phyloP scores from a whole-genome alignment of 2,113 vertebrate species.

The Actinemys pallida region DNA sequence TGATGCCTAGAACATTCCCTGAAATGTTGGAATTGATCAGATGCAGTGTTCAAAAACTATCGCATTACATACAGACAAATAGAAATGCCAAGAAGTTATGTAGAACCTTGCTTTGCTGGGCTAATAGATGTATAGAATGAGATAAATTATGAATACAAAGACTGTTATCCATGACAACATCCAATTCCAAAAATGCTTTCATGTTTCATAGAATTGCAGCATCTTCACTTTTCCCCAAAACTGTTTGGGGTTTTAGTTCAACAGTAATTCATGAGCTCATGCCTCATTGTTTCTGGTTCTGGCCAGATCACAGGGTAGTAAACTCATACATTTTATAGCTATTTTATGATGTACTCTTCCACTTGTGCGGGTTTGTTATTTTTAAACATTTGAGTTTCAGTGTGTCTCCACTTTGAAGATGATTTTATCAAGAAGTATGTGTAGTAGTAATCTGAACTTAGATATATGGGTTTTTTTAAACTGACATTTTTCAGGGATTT shows the following conservation, averaged over 20 bases:
- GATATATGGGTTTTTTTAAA: not conserved
- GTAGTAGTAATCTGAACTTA: not conserved
- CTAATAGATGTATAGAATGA: not conserved
- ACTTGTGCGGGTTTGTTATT: not conserved
- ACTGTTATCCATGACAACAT: not conserved
- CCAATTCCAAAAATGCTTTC: not conserved
- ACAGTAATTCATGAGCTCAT: not conserved
- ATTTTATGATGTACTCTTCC: not conserved
- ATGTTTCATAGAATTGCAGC: not conserved
- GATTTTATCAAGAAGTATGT: not conserved
- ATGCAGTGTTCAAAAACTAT: not conserved
- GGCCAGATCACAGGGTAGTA: not conserved
- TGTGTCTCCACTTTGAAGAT: not conserved
- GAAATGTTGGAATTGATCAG: not conserved
- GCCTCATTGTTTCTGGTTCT: not conserved
- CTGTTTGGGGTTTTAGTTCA: not conserved
- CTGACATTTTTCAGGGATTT: not conserved
- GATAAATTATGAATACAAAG: too few species aligned
- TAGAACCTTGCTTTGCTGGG: not conserved
- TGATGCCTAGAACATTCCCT: not conserved
- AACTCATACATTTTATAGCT: not conserved
- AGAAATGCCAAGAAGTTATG: not conserved
- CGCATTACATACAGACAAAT: not conserved
- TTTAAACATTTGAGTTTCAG: not conserved
- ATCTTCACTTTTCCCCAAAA: not conserved